Evolutionary conservation across 2,797 vertebrate species (phyloP).

Genomic region (Tamandua tetradactyla): DNA sequence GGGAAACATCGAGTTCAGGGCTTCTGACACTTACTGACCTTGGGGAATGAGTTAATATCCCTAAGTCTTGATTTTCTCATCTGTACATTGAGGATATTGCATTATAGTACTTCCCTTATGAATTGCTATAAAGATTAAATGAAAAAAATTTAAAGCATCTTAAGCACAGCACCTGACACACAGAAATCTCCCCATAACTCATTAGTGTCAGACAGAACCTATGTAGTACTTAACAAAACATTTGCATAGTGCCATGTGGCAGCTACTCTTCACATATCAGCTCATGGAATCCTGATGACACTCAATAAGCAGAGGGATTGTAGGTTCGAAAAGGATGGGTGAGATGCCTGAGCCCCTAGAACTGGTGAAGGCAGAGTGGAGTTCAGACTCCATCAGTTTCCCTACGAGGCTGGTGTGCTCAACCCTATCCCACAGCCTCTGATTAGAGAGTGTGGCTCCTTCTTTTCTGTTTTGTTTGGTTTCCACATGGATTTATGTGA

Average conservation of each 20-base stretch:
- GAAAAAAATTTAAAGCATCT: not conserved
- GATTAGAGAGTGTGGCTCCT: not conserved
- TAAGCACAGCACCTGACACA: not conserved
- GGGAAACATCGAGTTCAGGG: not conserved
- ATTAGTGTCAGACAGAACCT: not conserved
- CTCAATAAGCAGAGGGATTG: not conserved
- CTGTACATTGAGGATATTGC: not conserved
- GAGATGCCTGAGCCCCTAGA: not conserved
- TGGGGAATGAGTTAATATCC: not conserved
- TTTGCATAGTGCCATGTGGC: not conserved
- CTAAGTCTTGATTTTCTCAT: not conserved
- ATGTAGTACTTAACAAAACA: not conserved
- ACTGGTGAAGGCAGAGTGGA: not conserved
- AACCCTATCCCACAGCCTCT: not conserved
- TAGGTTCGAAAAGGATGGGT: not conserved
- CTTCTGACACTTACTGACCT: not conserved
- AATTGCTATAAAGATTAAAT: not conserved
- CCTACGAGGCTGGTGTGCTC: not conserved
- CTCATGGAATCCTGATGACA: not conserved
- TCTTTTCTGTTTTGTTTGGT: not conserved
- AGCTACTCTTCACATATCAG: not conserved
- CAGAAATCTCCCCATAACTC: not conserved
- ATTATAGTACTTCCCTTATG: not conserved
- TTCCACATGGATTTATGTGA: not conserved
- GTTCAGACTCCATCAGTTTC: rapidly evolving